A percentile compares a stretch with the other conserved stretches of the same genome.
Conservation (phyloP, 2,888 invertebrate genomes). For the Xestia c-nigrum region DNA sequence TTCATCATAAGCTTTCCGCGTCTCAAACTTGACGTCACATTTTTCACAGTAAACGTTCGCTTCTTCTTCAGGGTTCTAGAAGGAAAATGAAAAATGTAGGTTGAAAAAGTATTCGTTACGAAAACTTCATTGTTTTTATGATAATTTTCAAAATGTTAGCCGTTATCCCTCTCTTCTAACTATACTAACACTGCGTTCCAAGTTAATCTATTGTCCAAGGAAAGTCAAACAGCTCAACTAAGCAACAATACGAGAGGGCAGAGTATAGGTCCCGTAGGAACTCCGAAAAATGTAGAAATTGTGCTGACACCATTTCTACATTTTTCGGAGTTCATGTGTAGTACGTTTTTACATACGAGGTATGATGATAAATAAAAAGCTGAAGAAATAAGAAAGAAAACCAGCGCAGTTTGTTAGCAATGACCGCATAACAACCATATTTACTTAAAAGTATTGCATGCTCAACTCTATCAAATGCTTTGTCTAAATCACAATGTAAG, state of each 20-base stretch:
- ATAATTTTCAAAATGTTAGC: neutral
- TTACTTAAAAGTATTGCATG: neutral
- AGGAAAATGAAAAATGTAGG: neutral
- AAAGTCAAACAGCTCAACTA: neutral
- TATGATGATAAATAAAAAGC: neutral
- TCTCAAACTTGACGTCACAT: conserved; percentile 79
- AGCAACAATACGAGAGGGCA: conserved; percentile 4
- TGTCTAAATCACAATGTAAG: neutral
- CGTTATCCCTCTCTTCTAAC: neutral
- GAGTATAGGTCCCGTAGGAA: conserved; percentile 10
- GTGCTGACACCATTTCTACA: no score
- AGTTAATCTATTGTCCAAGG: neutral
- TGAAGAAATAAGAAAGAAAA: neutral
- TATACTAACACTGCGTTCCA: neutral
- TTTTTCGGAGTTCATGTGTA: no score
- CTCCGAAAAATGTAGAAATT: neutral
- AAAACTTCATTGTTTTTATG: neutral
- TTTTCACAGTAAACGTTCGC: conserved; percentile 51
- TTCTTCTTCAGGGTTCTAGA: conserved; percentile 46
- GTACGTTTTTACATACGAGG: neutral
- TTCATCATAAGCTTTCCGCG: conserved; percentile 76
- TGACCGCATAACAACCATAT: neutral
- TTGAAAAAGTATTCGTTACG: neutral
- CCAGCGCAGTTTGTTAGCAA: neutral
- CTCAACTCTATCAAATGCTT: conserved; percentile 19